phyloP scores from a whole-genome alignment of 2,888 invertebrate genomes.

The Criorhina ranunculi region DNA sequence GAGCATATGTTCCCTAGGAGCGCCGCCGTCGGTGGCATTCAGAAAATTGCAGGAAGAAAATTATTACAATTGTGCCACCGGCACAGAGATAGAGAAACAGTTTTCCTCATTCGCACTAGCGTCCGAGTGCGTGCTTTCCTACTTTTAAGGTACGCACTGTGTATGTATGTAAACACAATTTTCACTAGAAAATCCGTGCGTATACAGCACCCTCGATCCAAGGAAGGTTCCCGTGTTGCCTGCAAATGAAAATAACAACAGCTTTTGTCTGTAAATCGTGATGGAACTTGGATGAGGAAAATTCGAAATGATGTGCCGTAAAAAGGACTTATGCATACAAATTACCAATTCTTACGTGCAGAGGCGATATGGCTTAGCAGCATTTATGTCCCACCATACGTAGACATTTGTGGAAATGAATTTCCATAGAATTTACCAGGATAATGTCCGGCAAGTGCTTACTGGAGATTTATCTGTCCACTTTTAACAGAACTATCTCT shows the following conservation, averaged over 20 bases:
- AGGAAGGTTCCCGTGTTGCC: constrained; percentile 11
- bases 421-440: constrained; percentile 54
- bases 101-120: constrained; percentile 57
- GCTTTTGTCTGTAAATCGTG: constrained; percentile 38
- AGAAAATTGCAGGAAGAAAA: constrained; percentile 48
- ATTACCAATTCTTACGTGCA: constrained; percentile 61
- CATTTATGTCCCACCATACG: constrained; percentile 12
- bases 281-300: constrained; percentile 26
- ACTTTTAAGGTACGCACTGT: constrained; percentile 11
- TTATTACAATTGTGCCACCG: constrained; percentile 58
- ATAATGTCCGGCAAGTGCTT: constrained; percentile 63
- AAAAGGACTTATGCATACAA: constrained; percentile 70
- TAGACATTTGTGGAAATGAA: constrained; percentile 63
- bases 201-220: constrained; percentile 17
- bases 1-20: constrained; percentile 39
- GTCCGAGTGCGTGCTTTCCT: constrained; percentile 52
- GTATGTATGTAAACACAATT: constrained; percentile 10
- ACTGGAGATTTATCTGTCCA: constrained; percentile 46
- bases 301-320: constrained; percentile 60
- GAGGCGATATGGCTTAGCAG: constrained; percentile 56
- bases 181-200: constrained; percentile 11
- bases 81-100: constrained; percentile 12
- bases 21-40: not conserved
- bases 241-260: constrained; percentile 49
- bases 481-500: not conserved